Evolutionary conservation across 2,113 vertebrate genomes (phyloP).

Genomic region (Cyanoliseus patagonus): DNA sequence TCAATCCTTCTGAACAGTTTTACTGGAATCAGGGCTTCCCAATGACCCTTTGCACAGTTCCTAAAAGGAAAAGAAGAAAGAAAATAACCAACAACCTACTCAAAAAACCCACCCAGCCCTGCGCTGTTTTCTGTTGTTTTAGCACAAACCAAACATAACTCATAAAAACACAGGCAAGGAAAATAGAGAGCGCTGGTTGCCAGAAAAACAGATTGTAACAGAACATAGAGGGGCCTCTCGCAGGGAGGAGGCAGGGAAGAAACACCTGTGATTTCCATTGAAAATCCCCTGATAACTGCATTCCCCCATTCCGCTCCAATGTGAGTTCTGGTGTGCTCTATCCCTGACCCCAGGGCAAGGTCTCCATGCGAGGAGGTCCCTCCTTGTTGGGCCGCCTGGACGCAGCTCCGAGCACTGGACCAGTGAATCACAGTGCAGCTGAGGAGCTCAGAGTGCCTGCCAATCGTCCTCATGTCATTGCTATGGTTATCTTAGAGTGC

Average conservation of each 20-base stretch:
- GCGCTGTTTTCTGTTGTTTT: slow-evolving; percentile 67
- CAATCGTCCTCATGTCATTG: slow-evolving; percentile 61
- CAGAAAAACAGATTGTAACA: slow-evolving; percentile 52
- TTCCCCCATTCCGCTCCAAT: slow-evolving; percentile 32
- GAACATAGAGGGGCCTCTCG: slow-evolving; percentile 67
- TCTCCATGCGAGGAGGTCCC: not conserved
- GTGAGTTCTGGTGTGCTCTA: slow-evolving; percentile 26
- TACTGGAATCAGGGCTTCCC: slow-evolving; percentile 34
- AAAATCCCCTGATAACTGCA: slow-evolving; percentile 57
- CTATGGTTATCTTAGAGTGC: slow-evolving; percentile 67
- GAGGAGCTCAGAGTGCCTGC: slow-evolving; percentile 52
- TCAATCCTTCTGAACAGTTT: slow-evolving; percentile 48
- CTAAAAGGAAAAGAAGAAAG: slow-evolving; percentile 18
- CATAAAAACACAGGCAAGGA: slow-evolving; percentile 63
- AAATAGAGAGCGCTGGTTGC: slow-evolving; percentile 47
- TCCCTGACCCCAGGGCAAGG: slow-evolving; percentile 43
- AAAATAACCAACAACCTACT: not conserved
- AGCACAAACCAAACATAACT: slow-evolving; percentile 67
- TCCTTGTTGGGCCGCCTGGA: slow-evolving; percentile 24
- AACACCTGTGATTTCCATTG: slow-evolving; percentile 81
- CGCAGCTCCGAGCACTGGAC: not conserved
- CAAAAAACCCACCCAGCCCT: not conserved
- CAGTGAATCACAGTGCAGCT: slow-evolving; percentile 68
- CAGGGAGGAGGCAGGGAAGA: slow-evolving; percentile 71
- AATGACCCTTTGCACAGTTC: slow-evolving; percentile 50